Conservation (phyloP, 2,113 vertebrate species). For the Syngnathoides biaculeatus region DNA sequence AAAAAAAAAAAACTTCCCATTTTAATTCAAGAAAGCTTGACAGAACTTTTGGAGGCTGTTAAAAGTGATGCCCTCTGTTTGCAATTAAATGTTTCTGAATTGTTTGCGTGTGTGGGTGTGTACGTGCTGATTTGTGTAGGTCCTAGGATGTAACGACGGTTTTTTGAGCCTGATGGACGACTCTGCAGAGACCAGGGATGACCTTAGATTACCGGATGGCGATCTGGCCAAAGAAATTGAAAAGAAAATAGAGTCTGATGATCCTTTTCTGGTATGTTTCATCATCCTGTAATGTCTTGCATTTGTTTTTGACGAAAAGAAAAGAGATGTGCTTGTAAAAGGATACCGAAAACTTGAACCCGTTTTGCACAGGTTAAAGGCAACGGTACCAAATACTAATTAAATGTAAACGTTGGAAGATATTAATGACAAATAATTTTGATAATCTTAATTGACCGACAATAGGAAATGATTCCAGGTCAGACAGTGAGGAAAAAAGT, state of each 20-base stretch:
- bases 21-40: no score
- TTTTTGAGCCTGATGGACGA: slow-evolving; percentile 86
- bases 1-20: no score
- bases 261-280: slow-evolving; percentile 43
- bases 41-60: no score
- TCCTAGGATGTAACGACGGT: slow-evolving; percentile 78
- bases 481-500: no score
- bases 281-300: not conserved
- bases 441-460: no score
- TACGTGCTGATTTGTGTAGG: slow-evolving; percentile 54
- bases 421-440: no score
- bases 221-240: slow-evolving; percentile 88
- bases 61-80: not conserved
- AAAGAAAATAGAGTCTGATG: slow-evolving; percentile 75
- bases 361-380: no score
- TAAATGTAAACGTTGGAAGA: no score
- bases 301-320: not conserved
- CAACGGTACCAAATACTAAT: no score
- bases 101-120: not conserved
- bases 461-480: no score
- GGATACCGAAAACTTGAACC: no score
- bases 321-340: no score
- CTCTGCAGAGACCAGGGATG: slow-evolving; percentile 80
- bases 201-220: slow-evolving; percentile 83
- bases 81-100: not conserved